Evolutionary conservation across 2,888 invertebrate species (phyloP).

Genomic region (Acleris literana): DNA sequence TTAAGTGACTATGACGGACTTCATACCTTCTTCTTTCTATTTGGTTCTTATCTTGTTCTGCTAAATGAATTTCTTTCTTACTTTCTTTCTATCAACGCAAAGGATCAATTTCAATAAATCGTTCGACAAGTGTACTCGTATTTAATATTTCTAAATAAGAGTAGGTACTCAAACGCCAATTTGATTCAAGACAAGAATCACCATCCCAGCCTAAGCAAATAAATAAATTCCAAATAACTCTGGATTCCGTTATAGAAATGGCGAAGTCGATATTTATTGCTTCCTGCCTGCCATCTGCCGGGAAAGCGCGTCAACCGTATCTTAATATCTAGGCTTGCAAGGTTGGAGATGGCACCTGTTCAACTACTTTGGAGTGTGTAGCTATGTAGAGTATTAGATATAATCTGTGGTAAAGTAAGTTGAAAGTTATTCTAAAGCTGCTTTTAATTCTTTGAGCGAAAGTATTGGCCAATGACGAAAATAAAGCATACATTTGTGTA

Average conservation of each 20-base stretch:
- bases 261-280: conserved; percentile 28
- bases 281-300: conserved; percentile 34
- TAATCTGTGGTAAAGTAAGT: neutral
- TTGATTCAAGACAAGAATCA: conserved; percentile 9
- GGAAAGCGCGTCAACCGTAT: conserved; percentile 26
- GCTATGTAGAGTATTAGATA: neutral
- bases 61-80: no score
- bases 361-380: neutral
- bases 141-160: no score
- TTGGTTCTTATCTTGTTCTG: no score
- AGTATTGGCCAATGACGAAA: no score
- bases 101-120: no score
- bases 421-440: neutral
- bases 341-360: conserved; percentile 21
- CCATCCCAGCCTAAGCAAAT: conserved; percentile 7
- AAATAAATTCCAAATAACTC: conserved; percentile 1
- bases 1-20: no score
- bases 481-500: no score
- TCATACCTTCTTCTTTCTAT: no score
- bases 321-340: conserved; percentile 25
- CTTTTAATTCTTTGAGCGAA: no score
- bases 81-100: no score
- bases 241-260: conserved; percentile 15
- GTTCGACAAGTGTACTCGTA: no score
- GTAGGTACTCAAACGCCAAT: neutral